These are phyloP conservation scores for Oligia strigilis DNA, from an alignment of 2,888 invertebrate species.

Conservation along the genomic window DNA sequence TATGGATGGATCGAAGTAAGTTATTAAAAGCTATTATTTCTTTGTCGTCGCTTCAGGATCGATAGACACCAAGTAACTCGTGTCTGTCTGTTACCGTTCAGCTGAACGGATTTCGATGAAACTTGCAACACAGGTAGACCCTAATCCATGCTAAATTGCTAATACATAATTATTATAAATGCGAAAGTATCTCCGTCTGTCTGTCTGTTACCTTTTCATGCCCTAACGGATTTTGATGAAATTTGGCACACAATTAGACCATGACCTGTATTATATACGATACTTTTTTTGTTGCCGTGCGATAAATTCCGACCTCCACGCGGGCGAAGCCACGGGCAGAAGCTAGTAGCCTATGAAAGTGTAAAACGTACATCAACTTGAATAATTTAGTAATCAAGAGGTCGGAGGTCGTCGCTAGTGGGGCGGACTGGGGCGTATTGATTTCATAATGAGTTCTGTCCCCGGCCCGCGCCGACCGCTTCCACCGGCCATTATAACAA, in stretches of 20 bases:
- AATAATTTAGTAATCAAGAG: slow-evolving; percentile 65
- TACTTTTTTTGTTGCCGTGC: neutral
- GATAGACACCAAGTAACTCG: neutral
- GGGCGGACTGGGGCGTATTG: slow-evolving; percentile 54
- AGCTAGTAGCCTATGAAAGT: slow-evolving; percentile 7
- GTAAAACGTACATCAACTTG: slow-evolving; percentile 36
- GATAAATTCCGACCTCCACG: neutral
- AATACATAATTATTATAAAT: too few relatives aligned
- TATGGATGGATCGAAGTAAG: neutral
- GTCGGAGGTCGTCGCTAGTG: slow-evolving; percentile 69
- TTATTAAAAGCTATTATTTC: neutral
- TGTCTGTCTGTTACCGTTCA: neutral
- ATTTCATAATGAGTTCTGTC: slow-evolving; percentile 60
- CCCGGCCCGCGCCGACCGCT: slow-evolving; percentile 10
- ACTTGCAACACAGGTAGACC: neutral
- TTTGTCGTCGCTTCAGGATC: neutral
- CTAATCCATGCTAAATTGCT: too few relatives aligned
- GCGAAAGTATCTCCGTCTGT: neutral
- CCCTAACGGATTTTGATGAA: neutral
- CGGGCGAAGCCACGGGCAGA: neutral
- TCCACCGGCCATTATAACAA: slow-evolving; percentile 32
- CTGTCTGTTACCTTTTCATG: neutral
- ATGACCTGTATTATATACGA: neutral
- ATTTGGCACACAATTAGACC: neutral
- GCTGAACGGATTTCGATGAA: neutral